Evolutionary conservation across 2,797 vertebrate genomes (phyloP).

Genomic region (Cyclura pinguis): DNA sequence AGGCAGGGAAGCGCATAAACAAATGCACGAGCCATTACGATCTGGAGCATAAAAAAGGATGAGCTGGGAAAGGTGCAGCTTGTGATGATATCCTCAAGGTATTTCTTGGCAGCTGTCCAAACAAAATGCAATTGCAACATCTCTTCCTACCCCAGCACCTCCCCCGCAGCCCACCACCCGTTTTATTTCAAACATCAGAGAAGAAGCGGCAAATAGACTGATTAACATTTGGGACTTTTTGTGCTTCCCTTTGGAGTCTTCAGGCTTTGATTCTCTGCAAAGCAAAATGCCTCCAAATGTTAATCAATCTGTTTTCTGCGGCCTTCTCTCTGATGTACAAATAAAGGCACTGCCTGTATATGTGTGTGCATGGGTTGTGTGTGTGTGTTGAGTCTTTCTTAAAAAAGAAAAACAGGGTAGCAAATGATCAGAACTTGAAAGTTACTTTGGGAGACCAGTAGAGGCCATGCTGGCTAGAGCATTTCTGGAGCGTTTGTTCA

Average conservation of each 20-base stretch:
- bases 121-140: background rate
- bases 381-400: background rate
- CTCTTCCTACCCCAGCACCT: too few species aligned
- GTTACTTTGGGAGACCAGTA: too few species aligned
- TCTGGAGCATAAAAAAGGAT: background rate
- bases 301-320: conserved; percentile 17
- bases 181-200: conserved; percentile 19
- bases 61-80: background rate
- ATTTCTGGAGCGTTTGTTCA: background rate
- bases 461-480: too few species aligned
- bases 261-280: conserved; percentile 12
- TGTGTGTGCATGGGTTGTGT: too few species aligned
- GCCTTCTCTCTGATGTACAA: conserved; percentile 21
- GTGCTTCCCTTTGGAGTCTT: conserved; percentile 3
- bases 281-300: conserved; percentile 32
- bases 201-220: conserved; percentile 35
- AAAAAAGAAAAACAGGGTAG: background rate
- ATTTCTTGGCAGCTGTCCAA: conserved; percentile 37
- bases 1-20: too few species aligned
- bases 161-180: too few species aligned
- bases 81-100: conserved; percentile 5
- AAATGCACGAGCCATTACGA: background rate
- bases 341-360: background rate
- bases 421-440: background rate
- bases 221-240: conserved; percentile 33